Conservation (phyloP, 2,113 vertebrate genomes). For the Saimiri boliviensis region DNA sequence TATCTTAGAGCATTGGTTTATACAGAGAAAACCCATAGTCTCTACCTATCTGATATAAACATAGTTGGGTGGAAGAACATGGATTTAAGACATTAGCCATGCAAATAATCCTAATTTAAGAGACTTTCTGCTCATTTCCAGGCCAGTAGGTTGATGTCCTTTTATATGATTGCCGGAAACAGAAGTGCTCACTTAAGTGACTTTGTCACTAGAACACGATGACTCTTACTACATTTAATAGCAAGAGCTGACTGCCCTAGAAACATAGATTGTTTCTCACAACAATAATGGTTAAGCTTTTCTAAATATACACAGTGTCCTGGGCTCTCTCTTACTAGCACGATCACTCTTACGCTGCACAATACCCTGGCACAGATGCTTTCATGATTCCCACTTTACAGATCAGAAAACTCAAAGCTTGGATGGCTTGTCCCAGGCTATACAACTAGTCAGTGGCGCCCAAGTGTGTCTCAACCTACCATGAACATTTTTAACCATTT, state of each 20-base stretch:
- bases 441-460: rapidly evolving
- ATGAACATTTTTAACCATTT: not conserved
- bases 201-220: not conserved
- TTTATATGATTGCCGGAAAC: not conserved
- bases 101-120: not conserved
- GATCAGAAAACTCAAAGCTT: not conserved
- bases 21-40: not conserved
- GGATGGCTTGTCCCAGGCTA: too few relatives aligned
- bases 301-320: not conserved
- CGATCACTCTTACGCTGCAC: not conserved
- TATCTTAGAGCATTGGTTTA: not conserved
- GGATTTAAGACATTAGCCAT: not conserved
- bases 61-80: not conserved
- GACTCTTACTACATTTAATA: not conserved
- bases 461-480: not conserved
- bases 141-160: too few relatives aligned
- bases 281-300: not conserved
- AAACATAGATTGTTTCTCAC: not conserved
- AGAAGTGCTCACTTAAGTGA: not conserved
- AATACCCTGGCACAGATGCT: rapidly evolving
- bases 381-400: too few relatives aligned
- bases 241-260: not conserved
- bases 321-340: too few relatives aligned
- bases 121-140: not conserved
- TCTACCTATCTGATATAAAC: not conserved